These are phyloP conservation scores for Thalassophryne amazonica DNA, from an alignment of 2,797 vertebrate species.

Conservation along the genomic window DNA sequence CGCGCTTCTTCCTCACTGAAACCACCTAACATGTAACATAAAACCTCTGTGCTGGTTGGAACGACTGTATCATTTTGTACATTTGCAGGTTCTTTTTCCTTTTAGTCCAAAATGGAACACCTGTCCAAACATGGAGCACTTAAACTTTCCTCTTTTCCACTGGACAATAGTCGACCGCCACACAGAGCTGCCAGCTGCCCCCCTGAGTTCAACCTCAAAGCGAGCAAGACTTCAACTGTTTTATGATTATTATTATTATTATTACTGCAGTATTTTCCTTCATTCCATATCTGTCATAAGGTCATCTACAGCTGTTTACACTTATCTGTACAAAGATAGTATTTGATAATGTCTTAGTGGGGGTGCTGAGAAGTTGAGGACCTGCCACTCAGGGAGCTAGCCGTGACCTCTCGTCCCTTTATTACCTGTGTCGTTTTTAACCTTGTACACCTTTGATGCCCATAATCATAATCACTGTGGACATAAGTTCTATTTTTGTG, in stretches of 20 bases:
- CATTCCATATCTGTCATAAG: constrained; percentile 28
- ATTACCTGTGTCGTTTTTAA: constrained; percentile 71
- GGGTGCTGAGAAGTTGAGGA: constrained; percentile 56
- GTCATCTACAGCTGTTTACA: constrained; percentile 42
- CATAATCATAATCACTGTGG: constrained; percentile 86
- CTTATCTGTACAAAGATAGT: constrained; percentile 40
- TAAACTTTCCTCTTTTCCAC: constrained; percentile 58
- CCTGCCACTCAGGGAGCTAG: constrained; percentile 77
- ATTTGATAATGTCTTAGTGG: constrained; percentile 54
- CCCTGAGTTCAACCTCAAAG: constrained; percentile 65
- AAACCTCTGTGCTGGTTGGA: constrained; percentile 63
- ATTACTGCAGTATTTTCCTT: constrained; percentile 19
- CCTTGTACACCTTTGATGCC: constrained; percentile 75
- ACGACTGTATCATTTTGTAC: constrained; percentile 79
- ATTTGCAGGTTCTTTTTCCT: constrained; percentile 65
- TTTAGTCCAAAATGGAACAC: constrained; percentile 50
- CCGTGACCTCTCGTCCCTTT: constrained; percentile 74
- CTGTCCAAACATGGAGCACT: constrained; percentile 64
- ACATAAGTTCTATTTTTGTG: constrained; percentile 84
- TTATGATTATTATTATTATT: constrained; percentile 24
- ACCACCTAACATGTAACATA: constrained; percentile 56
- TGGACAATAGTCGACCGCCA: constrained; percentile 59
- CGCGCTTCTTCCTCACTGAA: constrained; percentile 48
- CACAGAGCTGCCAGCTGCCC: constrained; percentile 72
- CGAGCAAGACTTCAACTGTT: constrained; percentile 55